A percentile compares a stretch with the other conserved stretches of the same genome.
These are phyloP conservation scores for Ciconia stormi DNA, from an alignment of 2,113 vertebrate genomes.

Conservation along the genomic window DNA sequence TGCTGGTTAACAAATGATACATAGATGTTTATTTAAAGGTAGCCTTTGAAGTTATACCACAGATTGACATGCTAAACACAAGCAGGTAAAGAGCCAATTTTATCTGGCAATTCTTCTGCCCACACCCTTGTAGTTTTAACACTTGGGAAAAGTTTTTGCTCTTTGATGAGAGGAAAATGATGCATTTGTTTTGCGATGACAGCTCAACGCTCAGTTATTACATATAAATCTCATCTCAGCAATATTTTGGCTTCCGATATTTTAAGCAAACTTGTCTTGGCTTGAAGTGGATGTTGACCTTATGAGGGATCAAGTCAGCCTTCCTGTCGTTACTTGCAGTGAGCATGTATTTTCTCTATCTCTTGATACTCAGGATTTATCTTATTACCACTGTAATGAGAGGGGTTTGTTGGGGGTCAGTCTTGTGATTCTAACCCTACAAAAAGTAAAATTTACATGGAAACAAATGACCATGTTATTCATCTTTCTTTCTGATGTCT, in stretches of 20 bases:
- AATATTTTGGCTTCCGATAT: constrained; percentile 43
- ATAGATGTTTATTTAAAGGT: not conserved
- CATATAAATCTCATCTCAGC: constrained; percentile 40
- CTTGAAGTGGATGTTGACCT: constrained; percentile 36
- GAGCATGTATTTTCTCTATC: not conserved
- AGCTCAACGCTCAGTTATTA: constrained; percentile 28
- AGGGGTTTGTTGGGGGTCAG: not conserved
- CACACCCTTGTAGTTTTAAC: not conserved
- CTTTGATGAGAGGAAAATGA: constrained; percentile 33
- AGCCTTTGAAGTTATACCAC: not conserved
- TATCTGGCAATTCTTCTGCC: not conserved
- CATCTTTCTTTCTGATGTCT: not conserved
- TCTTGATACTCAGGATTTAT: not conserved
- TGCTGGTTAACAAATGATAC: not conserved
- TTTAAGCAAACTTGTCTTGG: constrained; percentile 37
- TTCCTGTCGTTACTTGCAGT: constrained; percentile 56
- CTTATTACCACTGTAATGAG: not conserved
- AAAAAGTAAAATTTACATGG: not conserved
- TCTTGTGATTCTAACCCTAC: not conserved
- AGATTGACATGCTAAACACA: not conserved
- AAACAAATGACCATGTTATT: not conserved
- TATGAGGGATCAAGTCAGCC: constrained; percentile 26
- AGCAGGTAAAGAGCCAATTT: not conserved
- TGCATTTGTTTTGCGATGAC: constrained; percentile 37
- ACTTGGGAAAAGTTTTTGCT: not conserved